phyloP scores from a whole-genome alignment of 2,888 invertebrate species.

The Tipula unca region DNA sequence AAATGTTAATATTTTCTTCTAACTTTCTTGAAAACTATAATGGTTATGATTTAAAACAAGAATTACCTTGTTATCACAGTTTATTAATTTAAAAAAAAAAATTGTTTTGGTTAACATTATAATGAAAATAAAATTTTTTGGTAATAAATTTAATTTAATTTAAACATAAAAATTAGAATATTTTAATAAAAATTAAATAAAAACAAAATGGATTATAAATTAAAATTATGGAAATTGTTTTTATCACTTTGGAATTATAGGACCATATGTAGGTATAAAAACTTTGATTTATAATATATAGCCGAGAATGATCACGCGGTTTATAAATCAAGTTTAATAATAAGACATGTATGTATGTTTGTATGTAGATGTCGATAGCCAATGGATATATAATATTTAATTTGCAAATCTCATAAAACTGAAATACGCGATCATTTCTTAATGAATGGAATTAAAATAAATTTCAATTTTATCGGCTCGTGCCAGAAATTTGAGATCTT shows the following conservation, averaged over 20 bases:
- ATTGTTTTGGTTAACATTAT: not conserved
- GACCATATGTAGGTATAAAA: not conserved
- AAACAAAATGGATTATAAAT: not conserved
- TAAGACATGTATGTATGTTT: not conserved
- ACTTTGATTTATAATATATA: not conserved
- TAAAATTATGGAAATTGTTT: not conserved
- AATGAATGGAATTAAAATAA: not conserved
- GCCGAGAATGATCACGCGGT: not conserved
- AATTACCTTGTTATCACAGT: not conserved
- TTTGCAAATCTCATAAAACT: not conserved
- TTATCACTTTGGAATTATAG: not conserved
- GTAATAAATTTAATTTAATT: slow-evolving; percentile 8
- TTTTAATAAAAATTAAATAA: not conserved
- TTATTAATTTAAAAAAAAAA: not conserved
- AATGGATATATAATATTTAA: not conserved
- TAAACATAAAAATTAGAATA: not conserved
- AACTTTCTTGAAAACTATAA: not conserved
- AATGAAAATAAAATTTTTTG: not conserved
- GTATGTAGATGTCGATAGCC: not conserved
- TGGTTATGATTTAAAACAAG: not conserved
- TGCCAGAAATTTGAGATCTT: not conserved
- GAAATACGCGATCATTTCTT: not conserved
- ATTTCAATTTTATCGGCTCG: not conserved
- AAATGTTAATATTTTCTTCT: not conserved
- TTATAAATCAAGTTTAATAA: not conserved